Evolutionary conservation across 2,888 invertebrate species (phyloP), one percentile per base, ranked within the genome.

Genomic region (Andrena haemorrhoa): DNA sequence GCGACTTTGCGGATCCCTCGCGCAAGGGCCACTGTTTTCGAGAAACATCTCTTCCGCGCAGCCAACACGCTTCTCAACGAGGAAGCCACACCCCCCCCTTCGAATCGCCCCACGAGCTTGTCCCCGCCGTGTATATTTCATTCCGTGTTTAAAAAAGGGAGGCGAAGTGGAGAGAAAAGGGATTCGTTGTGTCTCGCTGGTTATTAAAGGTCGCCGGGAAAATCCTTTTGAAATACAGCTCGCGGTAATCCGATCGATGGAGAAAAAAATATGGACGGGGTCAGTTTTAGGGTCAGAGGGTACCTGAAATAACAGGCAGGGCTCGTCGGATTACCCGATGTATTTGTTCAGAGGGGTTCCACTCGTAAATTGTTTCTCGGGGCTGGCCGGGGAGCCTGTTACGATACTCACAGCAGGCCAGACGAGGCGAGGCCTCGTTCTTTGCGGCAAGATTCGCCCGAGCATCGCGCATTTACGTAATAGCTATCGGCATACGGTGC

Each of bases 271-370:
- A 76, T 74, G 70, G 65, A 56, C 68, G 69, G 75, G 77, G 76
- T 84, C 64, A 82, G 77, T 83, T 64, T 83, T 64, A 41, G 69
- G 83, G 79, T 81, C 72, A 66, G 68, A 70, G 79, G 69, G 76
- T 87, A 88, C 86, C 89, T 89, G 90, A 90, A 90, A 90, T 89
- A 90, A 90, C 90, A 90, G 81, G 41, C 68, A 86, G 83, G 85
- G 84, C 82, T 82, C 80, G 82, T 78, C 79, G 89, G 90, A 90
- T 90, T 89, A 90, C 86, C 66, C 85, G 74, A 69, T 82, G 84
- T 89, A 86, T 90, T 90, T 90, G 87, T 84, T 85, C 85, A 82
- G 85, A 82, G 83, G 81, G 56, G 87, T 79, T 70, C 76, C 66
- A 78, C 70, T 68, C 69, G 71, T 70, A 75, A 76, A 87, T 87